A percentile compares a stretch with the other conserved stretches of the same genome.
Conservation (phyloP, 2,888 invertebrate genomes). For the Desoria tigrina region DNA sequence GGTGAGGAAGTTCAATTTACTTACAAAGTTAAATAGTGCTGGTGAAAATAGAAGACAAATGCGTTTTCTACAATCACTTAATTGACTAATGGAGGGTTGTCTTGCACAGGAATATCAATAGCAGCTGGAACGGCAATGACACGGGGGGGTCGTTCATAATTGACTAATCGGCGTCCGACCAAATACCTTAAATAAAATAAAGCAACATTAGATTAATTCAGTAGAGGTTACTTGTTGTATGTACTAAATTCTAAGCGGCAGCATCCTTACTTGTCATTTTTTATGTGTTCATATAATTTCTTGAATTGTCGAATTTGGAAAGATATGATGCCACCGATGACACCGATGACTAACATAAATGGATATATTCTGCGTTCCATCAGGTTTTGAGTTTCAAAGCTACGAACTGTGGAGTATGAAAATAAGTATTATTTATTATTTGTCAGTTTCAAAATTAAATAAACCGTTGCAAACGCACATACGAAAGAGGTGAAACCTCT, state of each 20-base stretch:
- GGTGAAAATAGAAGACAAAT: no score
- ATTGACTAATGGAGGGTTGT: slow-evolving; percentile 7
- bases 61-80: neutral
- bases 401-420: no score
- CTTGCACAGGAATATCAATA: slow-evolving; percentile 8
- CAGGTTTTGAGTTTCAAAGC: slow-evolving; percentile 63
- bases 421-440: neutral
- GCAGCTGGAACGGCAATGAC: slow-evolving; percentile 37
- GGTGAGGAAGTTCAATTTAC: no score
- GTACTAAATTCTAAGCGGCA: no score
- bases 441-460: slow-evolving; percentile 8
- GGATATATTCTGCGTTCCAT: slow-evolving; percentile 88
- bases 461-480: no score
- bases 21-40: no score
- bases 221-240: neutral
- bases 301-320: slow-evolving; percentile 92
- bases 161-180: slow-evolving; percentile 92
- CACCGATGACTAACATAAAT: slow-evolving; percentile 72
- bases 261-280: slow-evolving; percentile 90
- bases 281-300: slow-evolving; percentile 94
- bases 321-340: slow-evolving; percentile 69
- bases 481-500: no score
- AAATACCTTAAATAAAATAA: slow-evolving; percentile 64
- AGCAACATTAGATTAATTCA: slow-evolving; percentile 29
- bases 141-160: slow-evolving; percentile 70